phyloP scores from a whole-genome alignment of 1,140 invertebrate genomes.

The Brachionus angularis region DNA sequence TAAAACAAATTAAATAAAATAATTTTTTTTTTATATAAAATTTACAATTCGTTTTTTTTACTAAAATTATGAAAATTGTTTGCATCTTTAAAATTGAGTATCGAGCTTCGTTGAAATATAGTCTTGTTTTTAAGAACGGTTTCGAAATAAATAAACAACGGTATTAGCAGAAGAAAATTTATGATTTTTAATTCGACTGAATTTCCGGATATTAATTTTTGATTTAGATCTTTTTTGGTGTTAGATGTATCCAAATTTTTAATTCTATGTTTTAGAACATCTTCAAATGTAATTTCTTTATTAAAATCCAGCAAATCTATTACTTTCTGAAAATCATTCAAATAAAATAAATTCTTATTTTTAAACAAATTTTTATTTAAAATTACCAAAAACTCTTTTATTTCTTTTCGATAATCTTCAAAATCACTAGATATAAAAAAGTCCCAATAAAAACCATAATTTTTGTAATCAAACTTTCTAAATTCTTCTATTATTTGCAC shows the following conservation, averaged over 20 bases:
- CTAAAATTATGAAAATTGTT: no score
- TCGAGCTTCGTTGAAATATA: constrained; percentile 35
- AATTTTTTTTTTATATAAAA: no score
- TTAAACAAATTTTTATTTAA: not conserved
- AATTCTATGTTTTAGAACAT: constrained; percentile 1
- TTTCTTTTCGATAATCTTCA: constrained; percentile 29
- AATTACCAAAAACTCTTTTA: constrained; percentile 15
- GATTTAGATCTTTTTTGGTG: constrained; percentile 24
- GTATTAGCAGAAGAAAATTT: constrained; percentile 1
- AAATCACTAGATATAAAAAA: constrained; percentile 31
- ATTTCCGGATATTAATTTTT: constrained; percentile 17
- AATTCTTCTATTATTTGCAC: constrained; percentile 6
- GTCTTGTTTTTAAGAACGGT: constrained; percentile 26
- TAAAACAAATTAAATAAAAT: no score
- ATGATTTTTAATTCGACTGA: not conserved
- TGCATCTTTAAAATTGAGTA: no score
- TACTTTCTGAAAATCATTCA: constrained; percentile 11
- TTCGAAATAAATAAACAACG: constrained; percentile 15
- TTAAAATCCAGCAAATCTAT: constrained; percentile 9
- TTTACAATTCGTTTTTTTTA: no score
- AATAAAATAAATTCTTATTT: not conserved
- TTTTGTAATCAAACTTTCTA: constrained; percentile 10
- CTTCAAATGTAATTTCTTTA: not conserved
- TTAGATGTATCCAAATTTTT: not conserved
- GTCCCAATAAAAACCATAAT: constrained; percentile 19